Conservation (phyloP, 2,888 invertebrate species). For the Ischnus inquisitorius region DNA sequence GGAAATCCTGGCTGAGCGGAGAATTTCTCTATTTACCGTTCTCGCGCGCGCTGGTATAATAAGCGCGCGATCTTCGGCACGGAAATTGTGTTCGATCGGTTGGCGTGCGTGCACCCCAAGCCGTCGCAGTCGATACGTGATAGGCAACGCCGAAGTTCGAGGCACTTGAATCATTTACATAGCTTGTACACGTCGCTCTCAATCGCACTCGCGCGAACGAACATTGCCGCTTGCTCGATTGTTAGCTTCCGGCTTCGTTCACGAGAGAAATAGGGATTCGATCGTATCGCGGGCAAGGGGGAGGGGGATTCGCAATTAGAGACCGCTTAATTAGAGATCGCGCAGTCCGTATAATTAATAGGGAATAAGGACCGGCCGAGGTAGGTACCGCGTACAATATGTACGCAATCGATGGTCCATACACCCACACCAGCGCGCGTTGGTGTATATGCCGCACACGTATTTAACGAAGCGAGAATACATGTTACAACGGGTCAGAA, state of each 20-base stretch:
- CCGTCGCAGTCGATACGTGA: not conserved
- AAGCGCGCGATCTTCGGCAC: not conserved
- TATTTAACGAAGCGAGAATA: not conserved
- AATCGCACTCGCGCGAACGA: not conserved
- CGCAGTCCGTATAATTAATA: conserved; percentile 35
- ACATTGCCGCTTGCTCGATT: not conserved
- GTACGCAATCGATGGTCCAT: not conserved
- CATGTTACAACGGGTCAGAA: conserved; percentile 23
- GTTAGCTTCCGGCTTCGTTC: conserved; percentile 22
- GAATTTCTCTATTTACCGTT: conserved; percentile 8
- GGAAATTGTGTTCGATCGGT: not conserved
- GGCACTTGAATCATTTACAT: conserved; percentile 17
- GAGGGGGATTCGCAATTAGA: conserved; percentile 23
- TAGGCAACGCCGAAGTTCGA: conserved; percentile 21
- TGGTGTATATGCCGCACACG: not conserved
- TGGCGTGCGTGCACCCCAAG: not conserved
- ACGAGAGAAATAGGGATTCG: not conserved
- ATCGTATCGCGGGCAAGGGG: conserved; percentile 2
- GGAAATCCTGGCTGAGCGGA: not conserved
- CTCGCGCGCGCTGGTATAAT: conserved; percentile 1
- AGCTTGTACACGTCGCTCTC: not conserved
- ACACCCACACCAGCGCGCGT: not conserved
- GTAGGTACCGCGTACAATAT: not conserved
- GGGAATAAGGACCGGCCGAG: conserved; percentile 32
- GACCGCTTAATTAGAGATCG: conserved; percentile 44